Percentiles rank a stretch among this genome's conserved stretches.
These are phyloP conservation scores for Malacoraja senta DNA, from an alignment of 2,797 vertebrate genomes.

Conservation along the genomic window DNA sequence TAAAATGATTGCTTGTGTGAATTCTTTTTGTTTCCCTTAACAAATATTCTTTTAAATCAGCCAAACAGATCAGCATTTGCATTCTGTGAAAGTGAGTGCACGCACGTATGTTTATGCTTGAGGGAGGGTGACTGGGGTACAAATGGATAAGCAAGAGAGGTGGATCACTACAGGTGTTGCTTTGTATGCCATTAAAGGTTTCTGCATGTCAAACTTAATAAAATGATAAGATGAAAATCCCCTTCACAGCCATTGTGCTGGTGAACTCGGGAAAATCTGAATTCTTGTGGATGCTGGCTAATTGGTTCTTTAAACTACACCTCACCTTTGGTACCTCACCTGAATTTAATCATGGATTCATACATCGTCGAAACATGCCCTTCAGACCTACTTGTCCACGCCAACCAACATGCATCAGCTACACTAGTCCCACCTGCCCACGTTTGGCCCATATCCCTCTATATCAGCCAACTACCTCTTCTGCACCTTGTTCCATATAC, in stretches of 20 bases:
- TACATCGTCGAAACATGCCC: no score
- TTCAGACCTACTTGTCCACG: no score
- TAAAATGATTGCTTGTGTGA: constrained; percentile 56
- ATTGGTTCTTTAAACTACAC: constrained; percentile 58
- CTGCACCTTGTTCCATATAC: no score
- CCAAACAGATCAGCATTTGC: neutral
- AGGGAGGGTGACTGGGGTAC: neutral
- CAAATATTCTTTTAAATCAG: constrained; percentile 16
- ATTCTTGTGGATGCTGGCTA: constrained; percentile 41
- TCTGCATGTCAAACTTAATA: constrained; percentile 81
- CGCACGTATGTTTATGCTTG: neutral
- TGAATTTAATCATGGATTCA: constrained; percentile 47
- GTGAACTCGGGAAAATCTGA: constrained; percentile 70
- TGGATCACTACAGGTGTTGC: constrained; percentile 56
- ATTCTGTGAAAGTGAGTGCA: neutral
- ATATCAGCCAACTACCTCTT: no score
- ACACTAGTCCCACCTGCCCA: no score
- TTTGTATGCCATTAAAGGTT: constrained; percentile 95
- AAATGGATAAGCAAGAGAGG: neutral
- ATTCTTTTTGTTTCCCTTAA: constrained; percentile 45
- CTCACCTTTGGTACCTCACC: constrained; percentile 64
- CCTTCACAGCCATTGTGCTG: constrained; percentile 88
- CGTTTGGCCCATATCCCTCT: no score
- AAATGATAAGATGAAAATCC: constrained; percentile 72
- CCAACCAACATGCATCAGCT: no score